phyloP scores from a whole-genome alignment of 2,888 invertebrate species.

The Sphaerophoria rueppellii region DNA sequence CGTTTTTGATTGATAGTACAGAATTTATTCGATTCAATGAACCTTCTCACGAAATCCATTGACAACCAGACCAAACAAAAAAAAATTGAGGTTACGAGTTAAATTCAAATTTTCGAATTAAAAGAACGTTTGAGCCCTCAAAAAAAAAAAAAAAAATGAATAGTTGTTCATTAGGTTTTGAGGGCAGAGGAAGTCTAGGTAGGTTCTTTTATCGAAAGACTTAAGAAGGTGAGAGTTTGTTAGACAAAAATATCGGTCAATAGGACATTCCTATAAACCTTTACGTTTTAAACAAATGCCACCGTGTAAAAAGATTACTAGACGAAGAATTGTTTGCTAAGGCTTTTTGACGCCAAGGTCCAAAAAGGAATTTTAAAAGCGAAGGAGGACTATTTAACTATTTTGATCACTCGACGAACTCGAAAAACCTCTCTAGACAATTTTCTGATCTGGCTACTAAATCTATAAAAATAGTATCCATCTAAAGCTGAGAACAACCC shows the following conservation, averaged over 20 bases:
- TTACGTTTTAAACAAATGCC: too few relatives aligned
- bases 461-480: too few relatives aligned
- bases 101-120: background rate
- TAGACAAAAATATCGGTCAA: background rate
- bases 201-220: background rate
- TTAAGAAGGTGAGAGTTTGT: background rate
- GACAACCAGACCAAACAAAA: background rate
- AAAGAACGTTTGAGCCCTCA: background rate
- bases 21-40: conserved; percentile 4
- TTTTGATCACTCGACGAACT: too few relatives aligned
- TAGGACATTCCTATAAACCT: background rate
- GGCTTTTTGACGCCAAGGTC: too few relatives aligned
- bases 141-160: background rate
- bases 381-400: too few relatives aligned
- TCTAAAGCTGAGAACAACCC: too few relatives aligned
- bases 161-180: conserved; percentile 8
- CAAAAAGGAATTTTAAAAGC: too few relatives aligned
- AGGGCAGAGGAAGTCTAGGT: background rate
- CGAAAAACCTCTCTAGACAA: too few relatives aligned
- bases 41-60: background rate
- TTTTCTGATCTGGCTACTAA: too few relatives aligned
- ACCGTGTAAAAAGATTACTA: too few relatives aligned
- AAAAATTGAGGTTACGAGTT: conserved; percentile 29
- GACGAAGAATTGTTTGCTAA: too few relatives aligned
- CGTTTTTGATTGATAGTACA: conserved; percentile 33